phyloP scores from a whole-genome alignment of 2,888 invertebrate genomes.

The Microctonus aethiopoides region DNA sequence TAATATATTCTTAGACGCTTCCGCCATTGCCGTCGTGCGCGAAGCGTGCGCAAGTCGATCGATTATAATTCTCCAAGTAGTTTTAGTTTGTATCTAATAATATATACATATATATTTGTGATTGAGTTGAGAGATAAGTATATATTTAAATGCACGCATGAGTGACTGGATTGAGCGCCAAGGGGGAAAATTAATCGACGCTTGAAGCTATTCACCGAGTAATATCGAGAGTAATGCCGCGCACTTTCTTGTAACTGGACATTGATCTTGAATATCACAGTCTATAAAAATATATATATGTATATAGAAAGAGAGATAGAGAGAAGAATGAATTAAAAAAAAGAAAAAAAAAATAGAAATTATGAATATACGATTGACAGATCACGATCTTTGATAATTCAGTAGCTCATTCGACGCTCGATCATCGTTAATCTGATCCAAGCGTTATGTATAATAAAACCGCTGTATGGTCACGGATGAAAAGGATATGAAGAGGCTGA shows the following conservation, averaged over 20 bases:
- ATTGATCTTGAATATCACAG: conserved; percentile 4
- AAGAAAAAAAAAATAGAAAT: not conserved
- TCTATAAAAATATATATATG: not conserved
- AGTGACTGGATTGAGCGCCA: not conserved
- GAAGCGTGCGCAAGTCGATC: conserved; percentile 31
- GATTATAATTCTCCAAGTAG: conserved; percentile 21
- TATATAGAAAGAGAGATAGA: no score
- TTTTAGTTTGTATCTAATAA: no score
- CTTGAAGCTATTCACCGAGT: not conserved
- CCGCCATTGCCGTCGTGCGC: conserved; percentile 30
- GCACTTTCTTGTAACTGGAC: not conserved
- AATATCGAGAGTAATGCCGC: not conserved
- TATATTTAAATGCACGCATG: conserved; percentile 13
- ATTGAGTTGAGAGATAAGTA: conserved; percentile 7
- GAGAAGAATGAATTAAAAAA: not conserved
- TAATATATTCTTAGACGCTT: conserved; percentile 28
- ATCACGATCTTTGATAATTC: conserved; percentile 29
- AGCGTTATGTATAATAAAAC: not conserved
- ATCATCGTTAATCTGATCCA: conserved; percentile 31
- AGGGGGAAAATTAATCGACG: conserved; percentile 16
- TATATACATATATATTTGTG: not conserved
- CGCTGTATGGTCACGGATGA: not conserved
- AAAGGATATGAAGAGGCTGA: not conserved
- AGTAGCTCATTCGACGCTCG: conserved; percentile 32
- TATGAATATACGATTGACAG: conserved; percentile 15